Evolutionary conservation across 2,888 invertebrate species (phyloP).

Genomic region (Macrosoma leucophasiata): DNA sequence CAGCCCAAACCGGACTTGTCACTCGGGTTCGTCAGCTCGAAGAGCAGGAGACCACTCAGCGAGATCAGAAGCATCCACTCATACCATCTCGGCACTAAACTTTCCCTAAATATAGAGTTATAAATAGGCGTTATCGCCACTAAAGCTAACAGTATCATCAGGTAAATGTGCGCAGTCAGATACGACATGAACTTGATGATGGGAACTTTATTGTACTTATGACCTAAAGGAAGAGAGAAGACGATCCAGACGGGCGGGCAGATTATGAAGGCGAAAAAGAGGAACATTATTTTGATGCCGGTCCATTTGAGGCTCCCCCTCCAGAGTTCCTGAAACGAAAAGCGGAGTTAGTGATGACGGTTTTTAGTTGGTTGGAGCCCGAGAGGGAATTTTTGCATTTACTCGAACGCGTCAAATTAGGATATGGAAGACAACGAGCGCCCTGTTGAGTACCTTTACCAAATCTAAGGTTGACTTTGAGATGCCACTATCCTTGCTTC

Average conservation of each 20-base stretch:
- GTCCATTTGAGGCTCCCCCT: constrained; percentile 97
- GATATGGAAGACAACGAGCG: no score
- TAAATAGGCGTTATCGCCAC: constrained; percentile 93
- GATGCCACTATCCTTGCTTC: no score
- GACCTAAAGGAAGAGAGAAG: constrained; percentile 95
- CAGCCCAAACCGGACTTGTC: constrained; percentile 98
- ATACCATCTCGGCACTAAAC: constrained; percentile 93
- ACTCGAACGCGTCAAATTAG: no score
- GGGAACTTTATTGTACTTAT: constrained; percentile 98
- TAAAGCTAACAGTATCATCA: constrained; percentile 93
- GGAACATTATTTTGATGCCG: constrained; percentile 93
- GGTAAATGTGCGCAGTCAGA: constrained; percentile 97
- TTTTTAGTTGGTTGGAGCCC: no score
- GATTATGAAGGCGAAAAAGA: constrained; percentile 93
- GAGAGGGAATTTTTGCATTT: no score
- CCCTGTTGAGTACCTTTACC: no score
- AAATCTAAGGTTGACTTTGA: no score
- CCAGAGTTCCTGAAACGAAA: constrained; percentile 91
- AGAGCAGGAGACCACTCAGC: constrained; percentile 94
- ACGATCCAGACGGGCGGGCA: constrained; percentile 98
- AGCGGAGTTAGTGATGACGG: no score
- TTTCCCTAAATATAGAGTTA: constrained; percentile 83
- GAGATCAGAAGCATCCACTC: constrained; percentile 97
- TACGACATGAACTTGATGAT: constrained; percentile 99
- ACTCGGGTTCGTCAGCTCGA: constrained; percentile 98